Evolutionary conservation across 2,888 invertebrate genomes (phyloP).

Genomic region (Scotopteryx bipunctaria): DNA sequence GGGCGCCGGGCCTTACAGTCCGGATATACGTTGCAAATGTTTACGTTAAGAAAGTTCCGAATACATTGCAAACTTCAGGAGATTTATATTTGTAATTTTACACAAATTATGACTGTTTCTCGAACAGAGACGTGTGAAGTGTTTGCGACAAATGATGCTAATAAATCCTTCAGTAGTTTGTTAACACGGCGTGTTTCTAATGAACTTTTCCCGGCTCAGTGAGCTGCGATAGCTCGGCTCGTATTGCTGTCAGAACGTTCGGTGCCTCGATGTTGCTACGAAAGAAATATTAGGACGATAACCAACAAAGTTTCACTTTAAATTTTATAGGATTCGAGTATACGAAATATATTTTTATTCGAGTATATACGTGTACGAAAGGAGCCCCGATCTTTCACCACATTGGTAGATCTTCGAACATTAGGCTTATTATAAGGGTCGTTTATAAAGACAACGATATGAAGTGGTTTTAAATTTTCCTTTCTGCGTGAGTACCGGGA

Average conservation of each 20-base stretch:
- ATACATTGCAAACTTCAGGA: constrained; percentile 17
- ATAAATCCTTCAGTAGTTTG: constrained; percentile 40
- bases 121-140: constrained; percentile 13
- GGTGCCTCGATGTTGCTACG: background rate
- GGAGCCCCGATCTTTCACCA: too few species aligned
- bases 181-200: constrained; percentile 38
- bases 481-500: too few species aligned
- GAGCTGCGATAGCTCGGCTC: constrained; percentile 23
- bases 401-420: too few species aligned
- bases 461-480: too few species aligned
- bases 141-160: constrained; percentile 31
- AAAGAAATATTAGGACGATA: background rate
- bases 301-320: background rate
- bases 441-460: too few species aligned
- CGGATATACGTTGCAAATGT: constrained; percentile 3
- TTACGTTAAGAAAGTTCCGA: constrained; percentile 1
- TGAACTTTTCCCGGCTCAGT: constrained; percentile 25
- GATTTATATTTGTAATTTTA: constrained; percentile 34
- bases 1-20: too few species aligned
- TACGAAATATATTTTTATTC: too few species aligned
- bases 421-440: too few species aligned
- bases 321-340: too few species aligned
- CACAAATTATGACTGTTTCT: constrained; percentile 23
- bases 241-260: constrained; percentile 23
- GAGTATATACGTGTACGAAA: too few species aligned